Evolutionary conservation across 1,140 invertebrate species (phyloP), one percentile per base, ranked within the genome.

Genomic region (Protaetia brevitarsis): DNA sequence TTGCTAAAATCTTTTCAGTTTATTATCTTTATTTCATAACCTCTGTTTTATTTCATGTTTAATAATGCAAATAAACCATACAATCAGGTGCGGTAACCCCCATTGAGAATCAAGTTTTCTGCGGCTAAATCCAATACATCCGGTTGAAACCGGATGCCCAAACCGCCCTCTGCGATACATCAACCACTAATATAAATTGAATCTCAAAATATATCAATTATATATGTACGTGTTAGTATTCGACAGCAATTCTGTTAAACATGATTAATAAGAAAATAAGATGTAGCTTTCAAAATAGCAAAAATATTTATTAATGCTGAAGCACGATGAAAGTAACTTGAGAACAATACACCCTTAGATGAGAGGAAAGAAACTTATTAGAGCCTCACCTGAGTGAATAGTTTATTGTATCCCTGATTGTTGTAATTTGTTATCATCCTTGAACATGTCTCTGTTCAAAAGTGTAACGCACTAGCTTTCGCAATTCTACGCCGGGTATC

Each of bases 321-420:
- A 19, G n/a, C n/a, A n/a, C n/a, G n/a, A n/a, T n/a, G n/a, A n/a
- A 45, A 5, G 13, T 45, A 45, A 45, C 8, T 13, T 45, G 3
- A 2, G 8, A 13, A 45, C 3, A 19, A 21, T 6, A 13, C 37
- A 41, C 19, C 19, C 1, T 13, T n/a, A 5, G n/a, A 45, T 45
- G n/a, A 23, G 19, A 16, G 23, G 19, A 13, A 45, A 45, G 19
- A 16, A 45, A 45, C 41, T 21, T 19, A 16, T 4, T 19, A 45
- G 41, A 58, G 26, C 16, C 59, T 78, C 81, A 93, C 91, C 91
- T 94, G 91, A 69, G 91, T 92, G 79, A 93, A 93, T 75, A 93
- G 86, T 84, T 93, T 94, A 83, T 93, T 93, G 84, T 93, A 93
- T 82, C 90, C 91, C 75, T 88, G 86, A 82, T 87, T 88, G 78